Conservation (phyloP, 2,797 vertebrate genomes). For the Aldrovandia affinis region DNA sequence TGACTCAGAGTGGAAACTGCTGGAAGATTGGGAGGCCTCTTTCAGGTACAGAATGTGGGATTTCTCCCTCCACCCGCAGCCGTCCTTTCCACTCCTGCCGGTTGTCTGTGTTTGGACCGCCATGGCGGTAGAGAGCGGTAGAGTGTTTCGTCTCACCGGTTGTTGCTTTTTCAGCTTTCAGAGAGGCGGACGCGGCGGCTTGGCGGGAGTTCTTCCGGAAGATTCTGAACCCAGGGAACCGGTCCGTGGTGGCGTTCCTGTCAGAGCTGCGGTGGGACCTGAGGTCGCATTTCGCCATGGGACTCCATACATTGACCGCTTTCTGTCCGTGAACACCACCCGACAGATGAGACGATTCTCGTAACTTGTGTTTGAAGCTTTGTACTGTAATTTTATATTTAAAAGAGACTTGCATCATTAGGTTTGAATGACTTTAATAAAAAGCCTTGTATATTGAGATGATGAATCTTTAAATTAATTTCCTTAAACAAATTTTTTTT, state of each 20-base stretch:
- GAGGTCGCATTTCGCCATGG: neutral
- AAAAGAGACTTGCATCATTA: neutral
- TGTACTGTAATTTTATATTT: neutral
- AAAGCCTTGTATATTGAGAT: neutral
- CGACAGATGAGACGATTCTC: neutral
- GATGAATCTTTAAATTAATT: neutral
- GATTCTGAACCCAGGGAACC: slow-evolving; percentile 48
- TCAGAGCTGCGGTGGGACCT: slow-evolving; percentile 37
- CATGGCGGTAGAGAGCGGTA: neutral
- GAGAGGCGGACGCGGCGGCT: slow-evolving; percentile 12
- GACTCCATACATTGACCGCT: neutral
- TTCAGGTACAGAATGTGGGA: neutral
- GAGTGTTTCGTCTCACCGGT: neutral
- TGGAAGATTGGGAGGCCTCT: neutral
- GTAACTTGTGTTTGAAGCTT: neutral
- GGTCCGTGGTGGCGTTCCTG: slow-evolving; percentile 40
- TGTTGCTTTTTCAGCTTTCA: slow-evolving; percentile 6
- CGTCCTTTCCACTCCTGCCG: neutral
- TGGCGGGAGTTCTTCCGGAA: slow-evolving; percentile 56
- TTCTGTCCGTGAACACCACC: neutral
- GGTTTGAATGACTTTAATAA: neutral
- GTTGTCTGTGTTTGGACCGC: neutral
- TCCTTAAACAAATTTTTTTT: neutral
- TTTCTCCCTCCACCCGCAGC: neutral
- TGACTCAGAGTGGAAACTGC: slow-evolving; percentile 36